These are phyloP conservation scores for Grantiella picta DNA, from an alignment of 2,113 vertebrate genomes.

Conservation along the genomic window DNA sequence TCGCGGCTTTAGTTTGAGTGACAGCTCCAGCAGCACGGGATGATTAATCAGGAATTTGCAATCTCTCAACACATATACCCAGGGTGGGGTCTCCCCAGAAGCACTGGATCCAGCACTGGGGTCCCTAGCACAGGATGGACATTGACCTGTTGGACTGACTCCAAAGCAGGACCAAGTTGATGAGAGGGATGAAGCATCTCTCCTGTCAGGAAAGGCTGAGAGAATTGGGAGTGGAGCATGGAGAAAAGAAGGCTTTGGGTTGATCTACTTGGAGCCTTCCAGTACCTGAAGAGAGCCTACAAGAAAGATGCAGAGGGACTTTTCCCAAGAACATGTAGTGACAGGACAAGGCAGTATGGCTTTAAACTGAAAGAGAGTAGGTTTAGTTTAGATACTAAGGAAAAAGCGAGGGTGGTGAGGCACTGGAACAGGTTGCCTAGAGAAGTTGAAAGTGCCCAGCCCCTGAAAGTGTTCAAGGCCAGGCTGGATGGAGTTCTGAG, in stretches of 20 bases:
- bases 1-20: not conserved
- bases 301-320: not conserved
- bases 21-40: not conserved
- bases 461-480: not conserved
- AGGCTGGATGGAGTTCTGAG: not conserved
- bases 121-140: not conserved
- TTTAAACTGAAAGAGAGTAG: not conserved
- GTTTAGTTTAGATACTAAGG: not conserved
- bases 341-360: not conserved
- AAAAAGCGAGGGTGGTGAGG: not conserved
- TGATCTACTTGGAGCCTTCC: not conserved
- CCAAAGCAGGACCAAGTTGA: no score
- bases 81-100: not conserved
- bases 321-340: not conserved
- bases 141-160: not conserved
- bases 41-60: not conserved
- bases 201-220: not conserved
- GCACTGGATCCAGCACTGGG: not conserved
- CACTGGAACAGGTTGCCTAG: not conserved
- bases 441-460: not conserved
- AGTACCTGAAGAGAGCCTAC: not conserved
- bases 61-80: not conserved
- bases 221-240: not conserved
- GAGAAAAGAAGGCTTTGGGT: not conserved
- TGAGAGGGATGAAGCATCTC: not conserved